A percentile compares a stretch with the other conserved stretches of the same genome.
These are phyloP conservation scores for Rambutsinella grinnellia DNA, from an alignment of 2,888 invertebrate genomes.

Conservation along the genomic window DNA sequence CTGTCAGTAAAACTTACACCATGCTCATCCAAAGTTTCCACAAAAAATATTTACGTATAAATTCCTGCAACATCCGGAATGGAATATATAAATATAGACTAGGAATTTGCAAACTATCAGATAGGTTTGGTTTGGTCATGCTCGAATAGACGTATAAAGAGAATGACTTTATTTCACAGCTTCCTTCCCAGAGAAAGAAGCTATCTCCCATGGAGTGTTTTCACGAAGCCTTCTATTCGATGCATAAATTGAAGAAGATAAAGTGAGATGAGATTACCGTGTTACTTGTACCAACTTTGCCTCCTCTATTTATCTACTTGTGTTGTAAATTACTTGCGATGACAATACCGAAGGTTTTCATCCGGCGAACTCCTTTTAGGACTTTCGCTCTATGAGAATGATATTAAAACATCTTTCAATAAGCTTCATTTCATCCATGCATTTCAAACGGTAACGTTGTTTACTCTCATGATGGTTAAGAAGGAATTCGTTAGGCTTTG, in stretches of 20 bases:
- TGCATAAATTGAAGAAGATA: neutral
- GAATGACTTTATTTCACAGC: neutral
- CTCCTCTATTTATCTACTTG: neutral
- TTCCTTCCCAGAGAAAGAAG: neutral
- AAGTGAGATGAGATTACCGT: neutral
- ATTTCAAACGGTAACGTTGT: too few species aligned
- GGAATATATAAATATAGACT: neutral
- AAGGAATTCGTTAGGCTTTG: too few species aligned
- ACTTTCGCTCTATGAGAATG: neutral
- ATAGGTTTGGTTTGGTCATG: constrained; percentile 13
- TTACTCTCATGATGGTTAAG: too few species aligned
- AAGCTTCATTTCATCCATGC: neutral
- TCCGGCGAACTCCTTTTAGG: neutral
- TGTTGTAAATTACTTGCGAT: neutral
- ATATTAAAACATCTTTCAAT: neutral
- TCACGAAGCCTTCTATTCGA: neutral
- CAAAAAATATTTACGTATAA: neutral
- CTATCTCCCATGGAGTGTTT: neutral
- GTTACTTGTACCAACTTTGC: neutral
- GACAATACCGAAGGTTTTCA: neutral
- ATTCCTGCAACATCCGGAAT: neutral
- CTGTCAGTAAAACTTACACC: neutral
- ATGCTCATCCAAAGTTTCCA: neutral
- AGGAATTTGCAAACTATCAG: constrained; percentile 36
- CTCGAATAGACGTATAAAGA: constrained; percentile 22